Base-by-base conservation (phyloP, 2,888 invertebrate genomes). In the Agriopis aurantiaria region DNA sequence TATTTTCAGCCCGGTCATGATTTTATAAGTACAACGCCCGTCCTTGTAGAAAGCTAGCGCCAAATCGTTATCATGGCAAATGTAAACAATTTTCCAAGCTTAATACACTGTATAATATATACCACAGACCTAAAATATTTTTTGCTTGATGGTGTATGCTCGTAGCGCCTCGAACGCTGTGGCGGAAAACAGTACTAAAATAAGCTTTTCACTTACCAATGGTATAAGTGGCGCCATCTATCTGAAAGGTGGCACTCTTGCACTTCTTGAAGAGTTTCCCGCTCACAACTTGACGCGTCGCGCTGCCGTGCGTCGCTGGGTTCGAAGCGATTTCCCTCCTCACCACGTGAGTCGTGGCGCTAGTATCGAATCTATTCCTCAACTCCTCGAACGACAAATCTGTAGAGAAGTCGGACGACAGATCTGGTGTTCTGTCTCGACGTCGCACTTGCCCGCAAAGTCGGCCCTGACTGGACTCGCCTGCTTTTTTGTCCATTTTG, bases 221-320 rank as follows among this genome's bases (percentile, higher is more conserved):
- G 76, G 97, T 97, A 85, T 97, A 97, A 76, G 97, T 97, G 78
- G 97, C 97, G 86, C 97, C 97, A 92, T 97, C 97, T 89, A 97
- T 96, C 82, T 97, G 97, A 89, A 97, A 97, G 73, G 97, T 97
- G 64, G 97, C 97, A 89, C 97, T 97, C 93, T 97, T 97, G 94
- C 97, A 97, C 91, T 97, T 97, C 94, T 96, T 96, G 91, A 96
- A 96, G 73, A 96, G 88, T 83, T 96, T 96, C 71, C 95, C 95
- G 82, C 94, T 95, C 57, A 95, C 94, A 52, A 91, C 90, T 76
- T 95, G 95, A 14, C 95, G 86, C 48, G 88, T 93, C 74, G 92
- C 94, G 88, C 95, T 95, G 75, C 90, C 91, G 78, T 95, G 94
- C 74, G 93, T 92, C 51, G 93, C 89, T 14, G 94, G 94, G 78